Evolutionary conservation across 2,797 vertebrate species (phyloP).

Genomic region (Oreonectes daqikongensis): DNA sequence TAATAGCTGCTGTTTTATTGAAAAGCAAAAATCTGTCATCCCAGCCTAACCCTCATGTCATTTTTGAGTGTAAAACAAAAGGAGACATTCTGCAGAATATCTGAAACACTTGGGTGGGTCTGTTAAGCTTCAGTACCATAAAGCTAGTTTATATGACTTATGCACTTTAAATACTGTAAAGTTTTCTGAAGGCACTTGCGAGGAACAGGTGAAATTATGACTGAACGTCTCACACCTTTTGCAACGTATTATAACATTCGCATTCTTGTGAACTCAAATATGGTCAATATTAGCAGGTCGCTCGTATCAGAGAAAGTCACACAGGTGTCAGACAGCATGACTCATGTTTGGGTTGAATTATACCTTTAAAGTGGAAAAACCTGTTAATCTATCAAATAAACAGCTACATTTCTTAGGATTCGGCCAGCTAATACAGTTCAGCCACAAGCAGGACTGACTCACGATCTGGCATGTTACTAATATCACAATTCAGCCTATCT

Average conservation of each 20-base stretch:
- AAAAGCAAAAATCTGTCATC: not conserved
- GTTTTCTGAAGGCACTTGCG: not conserved
- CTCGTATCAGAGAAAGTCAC: not conserved
- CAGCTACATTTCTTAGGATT: not conserved
- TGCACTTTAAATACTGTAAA: too few relatives aligned
- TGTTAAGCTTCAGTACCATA: not conserved
- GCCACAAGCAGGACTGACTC: not conserved
- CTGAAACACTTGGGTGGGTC: not conserved
- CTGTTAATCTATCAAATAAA: not conserved
- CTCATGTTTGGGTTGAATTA: not conserved
- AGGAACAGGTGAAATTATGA: not conserved
- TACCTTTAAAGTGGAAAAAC: not conserved
- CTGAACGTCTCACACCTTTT: not conserved
- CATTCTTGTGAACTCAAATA: not conserved
- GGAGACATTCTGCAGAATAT: not conserved
- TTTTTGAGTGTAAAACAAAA: not conserved
- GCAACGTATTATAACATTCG: not conserved
- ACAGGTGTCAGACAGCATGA: not conserved
- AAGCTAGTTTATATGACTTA: not conserved
- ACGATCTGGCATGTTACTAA: not conserved
- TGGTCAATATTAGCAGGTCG: not conserved
- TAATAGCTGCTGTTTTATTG: too few relatives aligned
- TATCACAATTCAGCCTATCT: conserved; percentile 1
- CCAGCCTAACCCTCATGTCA: not conserved
- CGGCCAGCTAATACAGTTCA: not conserved